A percentile compares a stretch with the other conserved stretches of the same genome.
phyloP scores from a whole-genome alignment of 2,888 invertebrate genomes.

The Rhimphoctona megacephalus region DNA sequence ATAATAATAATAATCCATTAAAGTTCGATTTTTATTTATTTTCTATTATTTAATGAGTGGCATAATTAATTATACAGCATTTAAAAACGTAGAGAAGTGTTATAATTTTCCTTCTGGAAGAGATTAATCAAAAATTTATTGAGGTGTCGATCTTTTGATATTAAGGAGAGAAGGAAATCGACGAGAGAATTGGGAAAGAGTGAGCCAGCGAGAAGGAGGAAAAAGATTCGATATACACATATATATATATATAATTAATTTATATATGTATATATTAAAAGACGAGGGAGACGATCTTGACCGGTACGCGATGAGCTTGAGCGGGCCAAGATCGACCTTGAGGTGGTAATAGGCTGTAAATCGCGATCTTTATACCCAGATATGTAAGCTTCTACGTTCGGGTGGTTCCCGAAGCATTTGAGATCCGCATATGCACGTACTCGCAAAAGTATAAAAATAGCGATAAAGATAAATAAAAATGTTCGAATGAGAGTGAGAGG shows the following conservation, averaged over 20 bases:
- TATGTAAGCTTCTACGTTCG: constrained; percentile 64
- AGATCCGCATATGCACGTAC: constrained; percentile 14
- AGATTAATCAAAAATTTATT: neutral
- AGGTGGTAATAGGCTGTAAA: constrained; percentile 74
- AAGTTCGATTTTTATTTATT: neutral
- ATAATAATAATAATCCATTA: neutral
- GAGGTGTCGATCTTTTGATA: too few species aligned
- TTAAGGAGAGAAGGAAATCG: constrained; percentile 5
- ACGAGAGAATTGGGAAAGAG: constrained; percentile 22
- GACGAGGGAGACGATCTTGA: constrained; percentile 60
- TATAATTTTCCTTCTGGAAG: neutral
- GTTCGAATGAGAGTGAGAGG: constrained; percentile 44
- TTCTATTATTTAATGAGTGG: too few species aligned
- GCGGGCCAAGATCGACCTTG: constrained; percentile 66
- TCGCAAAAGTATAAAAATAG: constrained; percentile 22
- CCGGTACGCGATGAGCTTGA: constrained; percentile 59
- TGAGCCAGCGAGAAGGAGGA: constrained; percentile 48
- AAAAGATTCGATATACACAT: constrained; percentile 28
- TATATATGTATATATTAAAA: constrained; percentile 9
- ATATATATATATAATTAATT: constrained; percentile 25
- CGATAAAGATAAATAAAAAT: constrained; percentile 42
- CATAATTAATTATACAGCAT: neutral
- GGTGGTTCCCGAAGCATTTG: constrained; percentile 38
- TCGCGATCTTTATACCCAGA: constrained; percentile 73
- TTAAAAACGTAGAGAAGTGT: neutral